Percentiles rank a stretch among this genome's conserved stretches.
Evolutionary conservation across 2,888 invertebrate species (phyloP).

Genomic region (Mongoloraphidia duomilia): DNA sequence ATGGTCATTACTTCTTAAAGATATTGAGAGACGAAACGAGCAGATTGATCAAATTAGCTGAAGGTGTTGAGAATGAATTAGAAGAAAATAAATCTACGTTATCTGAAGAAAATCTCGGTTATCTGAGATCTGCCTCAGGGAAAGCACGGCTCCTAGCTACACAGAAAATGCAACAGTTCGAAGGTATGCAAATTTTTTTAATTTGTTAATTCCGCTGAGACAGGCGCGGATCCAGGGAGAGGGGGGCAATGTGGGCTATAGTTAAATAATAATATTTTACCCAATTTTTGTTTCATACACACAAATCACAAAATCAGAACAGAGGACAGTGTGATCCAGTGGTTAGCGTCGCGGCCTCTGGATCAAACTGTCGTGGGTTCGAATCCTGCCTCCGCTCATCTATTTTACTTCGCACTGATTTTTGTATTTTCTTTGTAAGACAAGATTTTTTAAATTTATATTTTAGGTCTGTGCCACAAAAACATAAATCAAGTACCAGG

Average conservation of each 20-base stretch:
- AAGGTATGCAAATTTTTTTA: constrained; percentile 37
- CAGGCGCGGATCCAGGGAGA: too few species aligned
- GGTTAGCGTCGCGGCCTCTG: too few species aligned
- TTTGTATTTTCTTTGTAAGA: too few species aligned
- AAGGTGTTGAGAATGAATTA: constrained; percentile 53
- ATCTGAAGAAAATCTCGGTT: constrained; percentile 68
- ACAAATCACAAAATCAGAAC: too few species aligned
- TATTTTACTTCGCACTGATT: too few species aligned
- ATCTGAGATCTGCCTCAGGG: constrained; percentile 75
- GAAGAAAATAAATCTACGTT: constrained; percentile 36
- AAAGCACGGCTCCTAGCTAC: constrained; percentile 79
- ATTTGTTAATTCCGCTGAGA: background rate
- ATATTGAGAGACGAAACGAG: constrained; percentile 59
- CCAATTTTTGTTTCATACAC: too few species aligned
- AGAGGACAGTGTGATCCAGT: too few species aligned
- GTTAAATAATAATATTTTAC: too few species aligned
- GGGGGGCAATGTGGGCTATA: too few species aligned
- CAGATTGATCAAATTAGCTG: constrained; percentile 51
- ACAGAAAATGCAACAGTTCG: constrained; percentile 92
- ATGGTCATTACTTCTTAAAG: constrained; percentile 66
- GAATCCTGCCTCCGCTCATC: too few species aligned
- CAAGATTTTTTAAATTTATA: background rate
- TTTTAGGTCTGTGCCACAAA: constrained; percentile 48
- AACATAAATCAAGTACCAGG: constrained; percentile 51
- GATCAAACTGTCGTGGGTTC: too few species aligned